Evolutionary conservation across 2,797 vertebrate species (phyloP), one percentile per base, ranked within the genome.

Genomic region (Thunnus albacares): DNA sequence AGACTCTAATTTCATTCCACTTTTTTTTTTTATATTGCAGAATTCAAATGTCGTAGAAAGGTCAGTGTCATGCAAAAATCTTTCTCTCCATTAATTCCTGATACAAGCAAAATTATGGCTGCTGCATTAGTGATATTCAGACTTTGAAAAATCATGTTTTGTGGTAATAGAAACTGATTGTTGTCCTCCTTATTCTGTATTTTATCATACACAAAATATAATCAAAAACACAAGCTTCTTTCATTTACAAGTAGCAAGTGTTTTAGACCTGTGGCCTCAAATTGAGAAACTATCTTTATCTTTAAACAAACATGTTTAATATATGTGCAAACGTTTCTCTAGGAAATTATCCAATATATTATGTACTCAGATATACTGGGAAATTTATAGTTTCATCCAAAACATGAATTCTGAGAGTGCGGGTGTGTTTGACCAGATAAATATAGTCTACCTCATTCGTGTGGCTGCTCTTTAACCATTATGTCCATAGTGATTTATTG

Each of bases 401-500:
- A 52, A 64, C 33, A 41, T n/a, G 2, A 58, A 22, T 51, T 63
- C 0, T 8, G 1, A 17, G 13, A 53, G 45, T 33, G 33, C 33
- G 28, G 17, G 12, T 43, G 4, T 70, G 11, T 53, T 51, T 78
- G 26, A 38, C 5, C 49, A 33, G 7, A 69, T 57, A 61, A n/a
- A 77, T 86, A 59, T 81, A 47, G 9, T 66, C 22, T 33, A 60
- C 58, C 60, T 77, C 13, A 45, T 71, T 77, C 38, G 5, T 62
- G 77, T 30, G 41, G 52, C 59, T 78, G 63, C 74, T 75, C 63
- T 79, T 80, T 62, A 81, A 82, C 82, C 76, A 51, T 71, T 67
- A 83, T 62, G 62, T 87, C 79, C 56, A 61, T 65, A 47, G 81
- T 87, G 89, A 69, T 71, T 86, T 87, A 87, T 69, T 89, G 73